Evolutionary conservation across 2,888 invertebrate species (phyloP).

Genomic region (Nemotelus pantherinus): DNA sequence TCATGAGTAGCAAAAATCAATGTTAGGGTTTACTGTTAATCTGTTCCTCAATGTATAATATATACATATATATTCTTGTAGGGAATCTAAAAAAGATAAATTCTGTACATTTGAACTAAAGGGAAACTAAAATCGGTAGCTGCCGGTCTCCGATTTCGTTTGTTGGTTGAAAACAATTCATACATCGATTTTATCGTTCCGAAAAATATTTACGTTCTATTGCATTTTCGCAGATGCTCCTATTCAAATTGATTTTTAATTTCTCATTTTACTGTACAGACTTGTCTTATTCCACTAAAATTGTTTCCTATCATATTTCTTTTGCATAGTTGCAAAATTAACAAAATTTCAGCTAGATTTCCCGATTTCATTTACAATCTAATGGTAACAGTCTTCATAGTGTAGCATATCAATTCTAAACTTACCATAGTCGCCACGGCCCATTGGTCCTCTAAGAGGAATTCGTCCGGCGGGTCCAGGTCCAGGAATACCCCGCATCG

Average conservation of each 20-base stretch:
- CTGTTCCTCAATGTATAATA: constrained; percentile 1
- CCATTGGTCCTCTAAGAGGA: constrained; percentile 70
- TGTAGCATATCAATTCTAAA: constrained; percentile 13
- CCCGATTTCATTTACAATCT: too few relatives aligned
- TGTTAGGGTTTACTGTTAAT: constrained; percentile 9
- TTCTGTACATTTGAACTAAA: background rate
- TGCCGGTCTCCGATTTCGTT: too few relatives aligned
- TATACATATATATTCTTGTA: constrained; percentile 30
- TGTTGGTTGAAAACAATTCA: too few relatives aligned
- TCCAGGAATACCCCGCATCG: constrained; percentile 69
- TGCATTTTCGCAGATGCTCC: too few relatives aligned
- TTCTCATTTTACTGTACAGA: background rate
- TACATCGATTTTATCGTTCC: too few relatives aligned
- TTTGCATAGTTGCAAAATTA: too few relatives aligned
- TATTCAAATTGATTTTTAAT: background rate
- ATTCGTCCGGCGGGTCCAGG: constrained; percentile 63
- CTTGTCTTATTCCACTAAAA: too few relatives aligned
- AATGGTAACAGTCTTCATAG: too few relatives aligned
- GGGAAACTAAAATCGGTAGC: background rate
- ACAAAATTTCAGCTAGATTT: too few relatives aligned
- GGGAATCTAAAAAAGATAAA: background rate
- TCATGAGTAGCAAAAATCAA: background rate
- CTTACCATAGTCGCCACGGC: constrained; percentile 92
- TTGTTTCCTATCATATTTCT: too few relatives aligned
- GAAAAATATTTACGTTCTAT: too few relatives aligned